phyloP scores from a whole-genome alignment of 2,888 invertebrate species.

The Agrochola litura region DNA sequence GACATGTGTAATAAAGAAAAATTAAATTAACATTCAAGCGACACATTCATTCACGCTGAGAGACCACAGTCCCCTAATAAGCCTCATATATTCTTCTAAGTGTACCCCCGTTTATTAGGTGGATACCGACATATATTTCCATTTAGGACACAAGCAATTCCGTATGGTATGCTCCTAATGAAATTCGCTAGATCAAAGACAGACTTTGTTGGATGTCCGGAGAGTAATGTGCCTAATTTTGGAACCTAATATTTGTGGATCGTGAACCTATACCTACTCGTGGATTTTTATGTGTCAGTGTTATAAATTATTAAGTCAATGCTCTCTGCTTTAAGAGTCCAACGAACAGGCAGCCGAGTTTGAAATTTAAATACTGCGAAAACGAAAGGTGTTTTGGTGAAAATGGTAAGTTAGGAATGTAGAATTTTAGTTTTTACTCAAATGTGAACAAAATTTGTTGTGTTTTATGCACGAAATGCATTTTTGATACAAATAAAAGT shows the following conservation, averaged over 20 bases:
- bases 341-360: too few relatives aligned
- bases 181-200: conserved; percentile 49
- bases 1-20: background rate
- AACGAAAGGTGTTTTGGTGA: background rate
- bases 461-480: background rate
- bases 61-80: conserved; percentile 28
- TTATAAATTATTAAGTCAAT: background rate
- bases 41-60: conserved; percentile 24
- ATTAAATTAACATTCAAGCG: background rate
- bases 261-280: conserved; percentile 19
- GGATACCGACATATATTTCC: conserved; percentile 58
- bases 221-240: conserved; percentile 27
- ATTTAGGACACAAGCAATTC: conserved; percentile 47
- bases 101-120: conserved; percentile 62
- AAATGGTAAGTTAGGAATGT: background rate
- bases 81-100: conserved; percentile 41
- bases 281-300: background rate
- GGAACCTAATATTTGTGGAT: conserved; percentile 34
- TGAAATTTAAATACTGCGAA: background rate
- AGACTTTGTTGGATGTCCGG: conserved; percentile 15
- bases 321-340: background rate
- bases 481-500: background rate
- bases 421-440: too few relatives aligned
- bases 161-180: conserved; percentile 67
- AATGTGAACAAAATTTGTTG: too few relatives aligned